Evolutionary conservation across 2,888 invertebrate species (phyloP).

Genomic region (Cheilosia impressa): DNA sequence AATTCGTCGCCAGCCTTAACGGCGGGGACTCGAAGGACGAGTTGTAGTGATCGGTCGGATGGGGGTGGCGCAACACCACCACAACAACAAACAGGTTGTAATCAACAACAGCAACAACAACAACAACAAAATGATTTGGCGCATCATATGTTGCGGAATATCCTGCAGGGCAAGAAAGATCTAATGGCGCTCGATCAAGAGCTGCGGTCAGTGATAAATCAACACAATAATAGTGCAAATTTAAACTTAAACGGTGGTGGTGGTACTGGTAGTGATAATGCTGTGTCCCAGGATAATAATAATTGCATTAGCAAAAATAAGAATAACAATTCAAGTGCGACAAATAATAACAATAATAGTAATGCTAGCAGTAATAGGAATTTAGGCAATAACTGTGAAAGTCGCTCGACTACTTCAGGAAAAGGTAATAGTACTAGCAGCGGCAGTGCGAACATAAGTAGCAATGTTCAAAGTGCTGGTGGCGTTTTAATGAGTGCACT

Average conservation of each 20-base stretch:
- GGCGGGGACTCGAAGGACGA: constrained; percentile 67
- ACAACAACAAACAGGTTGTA: constrained; percentile 73
- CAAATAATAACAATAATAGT: constrained; percentile 83
- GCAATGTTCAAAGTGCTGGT: constrained; percentile 81
- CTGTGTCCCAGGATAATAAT: constrained; percentile 83
- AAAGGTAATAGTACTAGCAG: constrained; percentile 79
- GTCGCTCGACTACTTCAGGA: constrained; percentile 14
- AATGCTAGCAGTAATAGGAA: constrained; percentile 63
- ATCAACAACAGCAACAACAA: constrained; percentile 79
- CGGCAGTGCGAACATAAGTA: constrained; percentile 76
- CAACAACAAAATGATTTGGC: constrained; percentile 85
- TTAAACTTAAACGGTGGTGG: constrained; percentile 71
- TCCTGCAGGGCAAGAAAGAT: constrained; percentile 94
- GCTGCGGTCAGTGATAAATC: constrained; percentile 85
- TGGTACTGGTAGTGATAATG: constrained; percentile 59
- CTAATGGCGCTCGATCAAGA: constrained; percentile 90
- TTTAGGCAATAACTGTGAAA: constrained; percentile 75
- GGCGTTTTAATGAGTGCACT: constrained; percentile 68
- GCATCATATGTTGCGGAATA: constrained; percentile 95
- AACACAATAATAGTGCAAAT: constrained; percentile 77
- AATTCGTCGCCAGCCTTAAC: constrained; percentile 34
- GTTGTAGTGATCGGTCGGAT: constrained; percentile 83
- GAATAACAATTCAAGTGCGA: constrained; percentile 76
- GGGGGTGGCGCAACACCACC: constrained; percentile 81
- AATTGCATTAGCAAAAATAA: constrained; percentile 81